Evolutionary conservation across 2,113 vertebrate species (phyloP).

Genomic region (Desmodus rotundus): DNA sequence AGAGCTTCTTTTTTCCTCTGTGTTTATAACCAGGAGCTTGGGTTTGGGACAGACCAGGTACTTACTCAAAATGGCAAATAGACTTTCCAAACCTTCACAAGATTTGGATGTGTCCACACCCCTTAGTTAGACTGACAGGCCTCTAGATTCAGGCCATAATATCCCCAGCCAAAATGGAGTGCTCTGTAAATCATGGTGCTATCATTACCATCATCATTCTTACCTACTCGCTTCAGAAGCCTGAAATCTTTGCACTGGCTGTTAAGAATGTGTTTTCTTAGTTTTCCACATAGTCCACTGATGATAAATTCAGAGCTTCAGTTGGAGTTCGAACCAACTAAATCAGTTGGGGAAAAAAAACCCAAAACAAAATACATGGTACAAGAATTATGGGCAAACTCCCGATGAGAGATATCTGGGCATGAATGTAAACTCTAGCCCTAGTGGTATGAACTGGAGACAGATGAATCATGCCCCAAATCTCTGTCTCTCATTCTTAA

Average conservation of each 20-base stretch:
- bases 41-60: too few species aligned
- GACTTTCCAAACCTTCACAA: too few species aligned
- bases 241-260: neutral
- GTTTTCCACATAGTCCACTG: neutral
- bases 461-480: neutral
- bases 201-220: neutral
- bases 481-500: neutral
- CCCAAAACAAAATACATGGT: neutral
- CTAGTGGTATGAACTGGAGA: neutral
- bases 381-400: neutral
- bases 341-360: neutral
- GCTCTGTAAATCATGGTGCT: neutral
- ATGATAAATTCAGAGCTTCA: neutral
- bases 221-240: neutral
- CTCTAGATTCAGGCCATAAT: too few species aligned
- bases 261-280: neutral
- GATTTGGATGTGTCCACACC: too few species aligned
- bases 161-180: neutral
- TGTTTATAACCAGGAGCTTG: too few species aligned
- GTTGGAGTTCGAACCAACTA: neutral
- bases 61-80: too few species aligned
- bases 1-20: too few species aligned
- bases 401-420: neutral
- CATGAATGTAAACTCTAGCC: accelerated
- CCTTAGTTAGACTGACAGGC: too few species aligned